Evolutionary conservation across 2,888 invertebrate species (phyloP).

Genomic region (Stictocephala bisonia): DNA sequence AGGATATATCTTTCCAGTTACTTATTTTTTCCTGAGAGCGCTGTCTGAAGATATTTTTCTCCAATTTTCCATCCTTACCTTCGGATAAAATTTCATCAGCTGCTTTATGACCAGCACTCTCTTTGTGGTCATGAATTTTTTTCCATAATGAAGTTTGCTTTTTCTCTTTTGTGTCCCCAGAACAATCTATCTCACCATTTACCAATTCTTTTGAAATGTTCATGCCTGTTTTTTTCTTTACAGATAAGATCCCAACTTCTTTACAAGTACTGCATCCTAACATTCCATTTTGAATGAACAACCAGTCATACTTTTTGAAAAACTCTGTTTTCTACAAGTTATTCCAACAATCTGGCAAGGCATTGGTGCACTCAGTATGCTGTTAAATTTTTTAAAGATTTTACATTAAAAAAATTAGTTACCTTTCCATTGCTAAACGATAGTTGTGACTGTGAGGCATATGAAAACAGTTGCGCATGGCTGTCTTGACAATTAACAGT

Average conservation of each 20-base stretch:
- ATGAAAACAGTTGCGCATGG: not conserved
- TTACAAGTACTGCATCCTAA: slow-evolving; percentile 27
- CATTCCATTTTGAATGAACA: slow-evolving; percentile 17
- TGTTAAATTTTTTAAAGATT: not conserved
- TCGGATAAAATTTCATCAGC: slow-evolving; percentile 12
- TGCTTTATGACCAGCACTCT: slow-evolving; percentile 16
- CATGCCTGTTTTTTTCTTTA: slow-evolving; percentile 20
- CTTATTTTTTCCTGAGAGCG: slow-evolving; percentile 33
- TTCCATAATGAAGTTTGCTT: slow-evolving; percentile 14
- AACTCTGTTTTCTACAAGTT: slow-evolving; percentile 4
- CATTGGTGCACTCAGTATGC: not conserved
- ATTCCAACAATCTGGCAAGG: no score
- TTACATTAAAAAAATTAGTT: not conserved
- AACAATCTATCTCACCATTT: slow-evolving; percentile 27
- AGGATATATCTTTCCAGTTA: not conserved
- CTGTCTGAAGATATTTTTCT: slow-evolving; percentile 18
- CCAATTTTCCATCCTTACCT: slow-evolving; percentile 25
- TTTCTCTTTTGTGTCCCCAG: slow-evolving; percentile 28
- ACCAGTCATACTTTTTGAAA: slow-evolving; percentile 4
- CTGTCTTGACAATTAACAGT: not conserved
- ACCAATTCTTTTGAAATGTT: slow-evolving; percentile 28
- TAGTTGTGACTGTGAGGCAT: not conserved
- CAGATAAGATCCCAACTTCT: slow-evolving; percentile 13
- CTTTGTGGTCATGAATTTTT: slow-evolving; percentile 25
- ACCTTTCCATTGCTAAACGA: not conserved